These are phyloP conservation scores for Morinoia aosen DNA, from an alignment of 2,888 invertebrate genomes.

Conservation along the genomic window DNA sequence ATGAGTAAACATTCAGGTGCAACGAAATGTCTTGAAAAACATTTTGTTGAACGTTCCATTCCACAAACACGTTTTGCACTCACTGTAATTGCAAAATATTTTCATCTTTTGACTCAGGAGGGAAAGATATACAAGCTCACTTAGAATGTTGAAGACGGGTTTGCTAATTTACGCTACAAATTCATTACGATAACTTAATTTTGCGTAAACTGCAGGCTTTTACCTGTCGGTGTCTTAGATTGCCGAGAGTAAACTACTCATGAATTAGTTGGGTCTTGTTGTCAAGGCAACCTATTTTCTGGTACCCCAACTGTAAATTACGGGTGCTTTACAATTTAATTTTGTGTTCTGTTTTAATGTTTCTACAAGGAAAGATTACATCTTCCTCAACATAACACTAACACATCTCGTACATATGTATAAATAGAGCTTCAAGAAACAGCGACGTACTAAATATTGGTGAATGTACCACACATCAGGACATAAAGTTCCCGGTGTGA, in stretches of 20 bases:
- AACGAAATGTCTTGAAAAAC: too few species aligned
- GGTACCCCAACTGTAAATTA: not conserved
- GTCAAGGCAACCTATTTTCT: not conserved
- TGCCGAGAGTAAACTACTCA: not conserved
- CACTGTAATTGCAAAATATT: too few species aligned
- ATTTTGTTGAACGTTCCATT: too few species aligned
- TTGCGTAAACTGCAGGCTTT: not conserved
- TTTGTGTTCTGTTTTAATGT: not conserved
- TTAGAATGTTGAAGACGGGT: too few species aligned
- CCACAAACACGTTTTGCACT: too few species aligned
- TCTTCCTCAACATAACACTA: not conserved
- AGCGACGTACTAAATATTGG: slow-evolving; percentile 25
- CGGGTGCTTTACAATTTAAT: not conserved
- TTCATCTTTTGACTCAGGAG: too few species aligned
- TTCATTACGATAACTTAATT: not conserved
- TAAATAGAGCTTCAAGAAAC: not conserved
- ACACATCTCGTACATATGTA: not conserved
- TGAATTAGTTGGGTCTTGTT: not conserved
- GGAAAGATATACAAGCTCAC: too few species aligned
- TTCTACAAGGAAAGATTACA: not conserved
- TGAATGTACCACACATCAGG: not conserved
- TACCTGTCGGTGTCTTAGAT: not conserved
- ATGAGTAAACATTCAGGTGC: too few species aligned
- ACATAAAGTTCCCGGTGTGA: not conserved
- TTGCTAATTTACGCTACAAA: too few species aligned